Evolutionary conservation across 2,888 invertebrate species (phyloP), one percentile per base, ranked within the genome.

Genomic region (Temnothorax unifasciatus): DNA sequence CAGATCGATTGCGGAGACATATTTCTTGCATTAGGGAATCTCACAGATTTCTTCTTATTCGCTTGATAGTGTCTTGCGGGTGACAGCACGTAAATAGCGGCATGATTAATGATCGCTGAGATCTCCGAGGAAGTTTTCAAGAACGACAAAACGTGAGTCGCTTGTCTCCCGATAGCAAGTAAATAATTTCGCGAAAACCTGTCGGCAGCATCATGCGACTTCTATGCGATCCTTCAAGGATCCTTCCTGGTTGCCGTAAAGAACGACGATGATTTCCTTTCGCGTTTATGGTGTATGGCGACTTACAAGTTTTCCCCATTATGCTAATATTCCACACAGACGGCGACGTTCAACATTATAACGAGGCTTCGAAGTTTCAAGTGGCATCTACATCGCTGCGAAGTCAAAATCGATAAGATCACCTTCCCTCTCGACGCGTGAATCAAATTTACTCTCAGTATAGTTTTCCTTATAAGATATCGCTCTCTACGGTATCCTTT

Each of bases 51-150:
- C 41, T 25, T n/a, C 54, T 66, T 41, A 76, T 41, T 25, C n/a
- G 41, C 66, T 41, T 57, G 54, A 50, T 38, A 54, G 63, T 68
- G 74, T 75, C 38, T 59, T 86, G 86, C 77, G 82, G 81, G 85
- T 85, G 88, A 87, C 87, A 79, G 54, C 71, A 84, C 83, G 84
- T 89, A 89, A 90, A 88, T 89, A 88, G 82, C 82, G 84, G 38
- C 84, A 83, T 89, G 89, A 90, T 90, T 86, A 88, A 90, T 86
- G 89, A 90, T 66, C 75, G 34, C 2, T 29, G 85, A 86, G 54
- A 84, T 84, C 79, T 71, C 57, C 82, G 83, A 85, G 54, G 85
- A 89, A 83, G 79, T 86, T 83, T 77, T 44, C 38, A 29, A 69
- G 84, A 71, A 59, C 82, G 77, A 87, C 73, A 86, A 76, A 89